Evolutionary conservation across 2,113 vertebrate species (phyloP), one percentile per base, ranked within the genome.

Genomic region (Illadopsis cleaveri): DNA sequence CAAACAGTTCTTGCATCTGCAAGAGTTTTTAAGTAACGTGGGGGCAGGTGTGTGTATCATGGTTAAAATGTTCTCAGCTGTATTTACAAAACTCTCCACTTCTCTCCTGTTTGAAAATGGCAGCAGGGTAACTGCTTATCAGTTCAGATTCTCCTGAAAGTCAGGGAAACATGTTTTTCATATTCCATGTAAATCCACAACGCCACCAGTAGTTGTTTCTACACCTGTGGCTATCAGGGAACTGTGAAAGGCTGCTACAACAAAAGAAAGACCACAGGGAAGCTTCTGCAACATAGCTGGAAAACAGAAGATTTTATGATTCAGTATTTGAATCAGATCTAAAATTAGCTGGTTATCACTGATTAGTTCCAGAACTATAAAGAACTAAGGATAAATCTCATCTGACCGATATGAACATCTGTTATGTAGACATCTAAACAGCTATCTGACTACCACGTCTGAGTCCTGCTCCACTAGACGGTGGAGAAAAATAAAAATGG

Each of bases 181-280:
- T 30, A 8, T 56, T 51, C 42, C 22, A 3, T 15, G 9, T 60
- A 37, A 88, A 72, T 44, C 35, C 57, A 35, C 10, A 58, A 17
- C 51, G 42, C 57, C 17, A 48, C 15, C 28, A 42, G 50, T 3
- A 53, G 22, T 2, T 65, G 27, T 14, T 85, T 68, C 38, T 54
- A 50, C 1, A 8, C 1, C 0, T 10, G 6, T 51, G 48, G 6
- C 10, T 71, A 1, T 27, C 38, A 35, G 9, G 12, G 25, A 82
- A 22, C 13, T 7, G 27, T 38, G 21, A 47, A 86, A 72, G 31
- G 7, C 3, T 76, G 23, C 37, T 69, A 5, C 13, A 35, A 24
- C 9, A 71, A 58, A 62, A 9, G 11, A 86, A 56, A 17, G 1
- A 17, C 8, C 65, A 10, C 5, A 19, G 20, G n/a, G 18, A 70